Percentiles rank a stretch among this genome's conserved stretches.
Conservation (phyloP, 37 sponge, comb jelly and placozoan genomes). For the Dysidea cf. avara region DNA sequence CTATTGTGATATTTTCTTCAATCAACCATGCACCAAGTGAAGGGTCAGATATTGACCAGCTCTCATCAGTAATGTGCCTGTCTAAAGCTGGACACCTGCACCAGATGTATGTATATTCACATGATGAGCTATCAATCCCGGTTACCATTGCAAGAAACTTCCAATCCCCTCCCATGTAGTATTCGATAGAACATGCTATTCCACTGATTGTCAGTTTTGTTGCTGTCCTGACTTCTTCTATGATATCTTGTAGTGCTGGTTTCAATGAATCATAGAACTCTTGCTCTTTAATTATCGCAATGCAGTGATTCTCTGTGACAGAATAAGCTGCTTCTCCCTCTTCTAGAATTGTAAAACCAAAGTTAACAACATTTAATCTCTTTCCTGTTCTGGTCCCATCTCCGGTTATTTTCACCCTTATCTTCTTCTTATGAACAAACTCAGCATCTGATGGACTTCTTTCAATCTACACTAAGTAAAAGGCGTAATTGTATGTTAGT, state of each 20-base stretch:
- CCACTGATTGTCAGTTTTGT: no score
- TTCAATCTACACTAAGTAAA: no score
- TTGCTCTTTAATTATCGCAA: slow-evolving; percentile 18
- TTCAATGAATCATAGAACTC: slow-evolving; percentile 6
- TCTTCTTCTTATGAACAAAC: no score
- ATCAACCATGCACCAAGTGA: no score
- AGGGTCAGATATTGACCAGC: no score
- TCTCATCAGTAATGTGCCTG: no score
- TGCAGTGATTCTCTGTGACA: slow-evolving; percentile 17
- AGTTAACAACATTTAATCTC: slow-evolving; percentile 2
- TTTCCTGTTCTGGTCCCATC: slow-evolving; percentile 25
- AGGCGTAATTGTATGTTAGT: no score
- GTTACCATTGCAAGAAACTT: slow-evolving; percentile 17
- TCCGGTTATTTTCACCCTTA: slow-evolving; percentile 12
- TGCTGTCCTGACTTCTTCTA: not conserved
- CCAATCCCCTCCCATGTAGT: slow-evolving; percentile 27
- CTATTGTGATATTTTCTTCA: no score
- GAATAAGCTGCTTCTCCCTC: not conserved
- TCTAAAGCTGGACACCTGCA: slow-evolving; percentile 13
- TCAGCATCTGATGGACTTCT: no score
- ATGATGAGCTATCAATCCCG: slow-evolving; percentile 11
- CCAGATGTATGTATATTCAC: slow-evolving; percentile 22
- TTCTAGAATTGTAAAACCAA: slow-evolving; percentile 10
- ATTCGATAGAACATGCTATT: no score
- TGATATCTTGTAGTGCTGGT: not conserved